Base-by-base conservation (phyloP, 2,113 vertebrate species). In the Semicossyphus pulcher region DNA sequence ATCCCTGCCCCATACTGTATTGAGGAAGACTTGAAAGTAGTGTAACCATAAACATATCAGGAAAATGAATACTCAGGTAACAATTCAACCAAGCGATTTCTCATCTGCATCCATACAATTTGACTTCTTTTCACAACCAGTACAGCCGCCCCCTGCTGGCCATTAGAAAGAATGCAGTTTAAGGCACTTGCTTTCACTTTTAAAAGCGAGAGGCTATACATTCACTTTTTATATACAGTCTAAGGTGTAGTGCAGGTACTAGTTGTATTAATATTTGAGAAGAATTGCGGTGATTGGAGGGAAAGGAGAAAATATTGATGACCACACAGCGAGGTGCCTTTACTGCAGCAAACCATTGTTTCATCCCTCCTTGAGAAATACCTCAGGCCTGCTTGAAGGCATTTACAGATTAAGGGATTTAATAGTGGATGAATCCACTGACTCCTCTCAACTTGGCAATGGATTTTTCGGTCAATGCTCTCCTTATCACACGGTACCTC, bases 361-460 rank as follows among this genome's bases (percentile, higher is more conserved):
- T 62, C 16, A 42, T 48, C 28, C 11, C 7, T 48, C 34, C 31
- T 39, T 25, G 32, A 56, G 31, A 31, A 76, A 41, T 16, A 34
- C 34, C n/a, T 21, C 23, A 31, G 45, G 56, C 11, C 2, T 16
- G 39, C 61, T 34, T 51, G 5, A 68, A 36, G 44, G 63, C 29
- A 64, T 75, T 57, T 3, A 31, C 29, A 51, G 72, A 76, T 67
- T 57, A 72, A 41, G 2, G 57, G 32, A 63, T 80, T 47, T 62
- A 21, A 60, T n/a, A 15, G 37, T 21, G 49, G 47, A 36, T 68
- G 16, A 45, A 10, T 31, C 54, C 20, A 51, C 4, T 48, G 69
- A 53, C 31, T 64, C 15, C n/a, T n/a, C 41, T 79, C 42, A 52
- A 34, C 23, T 31, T 73, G 20, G 39, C 20, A 58, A 51, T 1